Conservation (phyloP, 2,888 invertebrate genomes). For the Coelogynopora nodosa region DNA sequence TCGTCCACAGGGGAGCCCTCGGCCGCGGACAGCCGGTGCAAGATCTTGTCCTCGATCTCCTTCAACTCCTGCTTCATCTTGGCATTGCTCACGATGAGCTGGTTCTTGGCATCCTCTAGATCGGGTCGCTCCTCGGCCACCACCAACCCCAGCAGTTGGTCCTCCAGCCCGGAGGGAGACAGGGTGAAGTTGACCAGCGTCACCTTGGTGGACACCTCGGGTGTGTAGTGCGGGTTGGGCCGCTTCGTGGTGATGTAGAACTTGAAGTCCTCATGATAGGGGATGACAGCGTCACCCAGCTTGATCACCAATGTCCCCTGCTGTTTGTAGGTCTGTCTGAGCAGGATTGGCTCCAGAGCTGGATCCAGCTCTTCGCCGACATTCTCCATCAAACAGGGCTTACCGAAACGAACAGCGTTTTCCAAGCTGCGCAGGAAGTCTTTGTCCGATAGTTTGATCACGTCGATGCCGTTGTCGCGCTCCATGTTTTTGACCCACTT, state of each 20-base stretch:
- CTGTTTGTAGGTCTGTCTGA: conserved; percentile 64
- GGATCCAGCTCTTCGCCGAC: conserved; percentile 63
- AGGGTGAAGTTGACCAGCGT: conserved; percentile 64
- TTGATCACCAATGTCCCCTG: conserved; percentile 62
- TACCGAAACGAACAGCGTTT: conserved; percentile 63
- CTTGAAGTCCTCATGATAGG: conserved; percentile 63
- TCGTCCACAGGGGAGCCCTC: conserved; percentile 64
- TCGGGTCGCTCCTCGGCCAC: conserved; percentile 63
- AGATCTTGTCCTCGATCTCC: conserved; percentile 64
- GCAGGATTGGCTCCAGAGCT: conserved; percentile 61
- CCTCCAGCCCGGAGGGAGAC: conserved; percentile 63
- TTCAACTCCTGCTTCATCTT: conserved; percentile 63
- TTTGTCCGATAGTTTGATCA: conserved; percentile 75
- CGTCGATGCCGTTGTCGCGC: conserved; percentile 74
- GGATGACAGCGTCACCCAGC: conserved; percentile 63
- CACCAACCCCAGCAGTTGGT: conserved; percentile 63
- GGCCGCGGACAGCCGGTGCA: conserved; percentile 62
- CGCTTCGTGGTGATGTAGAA: conserved; percentile 63
- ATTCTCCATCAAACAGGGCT: conserved; percentile 63
- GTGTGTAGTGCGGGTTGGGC: conserved; percentile 63
- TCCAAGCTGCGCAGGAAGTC: conserved; percentile 70
- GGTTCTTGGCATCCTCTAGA: conserved; percentile 63
- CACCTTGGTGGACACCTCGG: conserved; percentile 63
- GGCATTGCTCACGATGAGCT: conserved; percentile 62
- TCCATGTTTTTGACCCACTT: conserved; percentile 92